Conservation (phyloP, 2,113 vertebrate genomes). For the Orientallactaga bullata region DNA sequence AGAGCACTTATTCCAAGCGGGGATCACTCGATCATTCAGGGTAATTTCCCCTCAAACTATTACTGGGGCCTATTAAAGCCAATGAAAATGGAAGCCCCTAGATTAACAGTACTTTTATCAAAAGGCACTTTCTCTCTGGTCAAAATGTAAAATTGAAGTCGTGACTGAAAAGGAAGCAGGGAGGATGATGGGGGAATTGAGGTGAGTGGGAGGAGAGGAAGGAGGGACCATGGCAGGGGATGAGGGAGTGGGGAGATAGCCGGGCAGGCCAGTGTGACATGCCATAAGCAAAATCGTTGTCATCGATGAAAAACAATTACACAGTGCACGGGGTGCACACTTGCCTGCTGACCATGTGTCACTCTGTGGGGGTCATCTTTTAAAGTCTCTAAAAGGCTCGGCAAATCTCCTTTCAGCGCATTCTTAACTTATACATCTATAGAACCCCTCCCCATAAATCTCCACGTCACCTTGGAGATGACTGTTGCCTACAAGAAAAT, state of each 20-base stretch:
- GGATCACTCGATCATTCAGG: slow-evolving; percentile 14
- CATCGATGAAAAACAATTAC: slow-evolving; percentile 53
- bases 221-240: neutral
- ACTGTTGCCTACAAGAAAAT: slow-evolving; percentile 8
- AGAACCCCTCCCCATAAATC: slow-evolving; percentile 58
- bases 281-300: slow-evolving; percentile 61
- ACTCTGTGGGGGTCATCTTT: slow-evolving; percentile 46
- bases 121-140: slow-evolving; percentile 54
- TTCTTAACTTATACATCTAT: slow-evolving; percentile 18
- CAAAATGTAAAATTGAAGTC: neutral
- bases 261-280: neutral
- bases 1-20: slow-evolving; percentile 72
- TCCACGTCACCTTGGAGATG: slow-evolving; percentile 67
- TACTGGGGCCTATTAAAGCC: slow-evolving; percentile 81
- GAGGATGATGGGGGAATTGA: neutral
- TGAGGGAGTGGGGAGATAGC: neutral
- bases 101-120: slow-evolving; percentile 32
- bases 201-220: neutral
- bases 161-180: neutral
- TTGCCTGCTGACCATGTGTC: slow-evolving; percentile 28
- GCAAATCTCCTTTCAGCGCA: slow-evolving; percentile 11
- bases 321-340: neutral
- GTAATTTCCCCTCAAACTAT: slow-evolving; percentile 74
- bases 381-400: neutral
- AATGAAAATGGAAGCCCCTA: slow-evolving; percentile 57